Conservation (phyloP, 2,888 invertebrate species). For the Chymomyza amoena region DNA sequence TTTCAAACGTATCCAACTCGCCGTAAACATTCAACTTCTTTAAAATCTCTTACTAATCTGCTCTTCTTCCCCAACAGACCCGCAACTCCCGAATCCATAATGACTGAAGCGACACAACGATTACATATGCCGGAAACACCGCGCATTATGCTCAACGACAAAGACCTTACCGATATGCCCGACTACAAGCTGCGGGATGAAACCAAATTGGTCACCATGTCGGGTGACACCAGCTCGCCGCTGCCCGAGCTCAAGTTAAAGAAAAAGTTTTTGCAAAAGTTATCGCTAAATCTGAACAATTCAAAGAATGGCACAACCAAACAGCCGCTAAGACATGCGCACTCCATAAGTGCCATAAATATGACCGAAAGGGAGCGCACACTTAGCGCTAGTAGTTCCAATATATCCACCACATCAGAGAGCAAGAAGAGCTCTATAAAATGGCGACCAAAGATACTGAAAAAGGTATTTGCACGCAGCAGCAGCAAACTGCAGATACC, state of each 20-base stretch:
- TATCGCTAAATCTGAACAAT: background rate
- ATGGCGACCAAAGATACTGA: conserved; percentile 60
- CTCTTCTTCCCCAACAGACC: background rate
- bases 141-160: conserved; percentile 52
- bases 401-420: conserved; percentile 58
- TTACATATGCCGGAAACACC: conserved; percentile 35
- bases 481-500: conserved; percentile 60
- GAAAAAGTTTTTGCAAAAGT: conserved; percentile 36
- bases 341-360: conserved; percentile 65
- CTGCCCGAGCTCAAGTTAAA: conserved; percentile 49
- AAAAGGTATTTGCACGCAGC: conserved; percentile 67
- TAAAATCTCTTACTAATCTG: background rate
- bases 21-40: background rate
- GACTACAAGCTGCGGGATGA: conserved; percentile 29
- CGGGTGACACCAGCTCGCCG: conserved; percentile 38
- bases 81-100: background rate
- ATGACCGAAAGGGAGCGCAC: conserved; percentile 46
- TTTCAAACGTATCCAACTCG: background rate
- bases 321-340: conserved; percentile 55
- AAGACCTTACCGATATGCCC: conserved; percentile 40
- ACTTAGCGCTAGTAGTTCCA: conserved; percentile 58
- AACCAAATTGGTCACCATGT: conserved; percentile 26
- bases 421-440: conserved; percentile 63
- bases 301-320: conserved; percentile 21
- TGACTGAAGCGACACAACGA: background rate